These are phyloP conservation scores for Drosophila neutralis DNA, from an alignment of 2,888 invertebrate genomes.

Conservation along the genomic window DNA sequence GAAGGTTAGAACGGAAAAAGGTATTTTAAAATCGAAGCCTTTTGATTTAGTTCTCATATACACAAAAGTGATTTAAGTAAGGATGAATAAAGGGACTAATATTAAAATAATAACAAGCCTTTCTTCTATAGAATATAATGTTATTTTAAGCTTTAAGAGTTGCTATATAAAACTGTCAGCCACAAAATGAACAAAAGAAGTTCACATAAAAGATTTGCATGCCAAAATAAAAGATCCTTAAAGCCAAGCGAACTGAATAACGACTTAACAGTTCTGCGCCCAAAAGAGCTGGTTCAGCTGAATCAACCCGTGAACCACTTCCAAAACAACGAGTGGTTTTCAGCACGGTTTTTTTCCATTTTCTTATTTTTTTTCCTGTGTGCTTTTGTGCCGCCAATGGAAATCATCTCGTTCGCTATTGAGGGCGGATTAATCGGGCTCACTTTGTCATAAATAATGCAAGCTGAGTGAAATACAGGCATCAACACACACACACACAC, in stretches of 20 bases:
- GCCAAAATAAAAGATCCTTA: not conserved
- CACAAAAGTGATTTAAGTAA: not conserved
- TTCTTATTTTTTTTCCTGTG: not conserved
- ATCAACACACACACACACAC: conserved; percentile 26
- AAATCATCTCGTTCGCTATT: conserved; percentile 47
- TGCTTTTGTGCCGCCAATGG: conserved; percentile 15
- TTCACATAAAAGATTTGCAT: not conserved
- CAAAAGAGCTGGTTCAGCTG: conserved; percentile 32
- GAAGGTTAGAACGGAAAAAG: no score
- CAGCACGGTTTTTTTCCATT: not conserved
- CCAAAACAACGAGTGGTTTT: conserved; percentile 28
- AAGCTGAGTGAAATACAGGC: conserved; percentile 57
- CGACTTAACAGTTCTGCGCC: not conserved
- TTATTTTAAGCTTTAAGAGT: not conserved
- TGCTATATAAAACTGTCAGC: not conserved
- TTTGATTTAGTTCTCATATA: not conserved
- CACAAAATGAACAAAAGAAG: not conserved
- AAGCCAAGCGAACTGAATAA: not conserved
- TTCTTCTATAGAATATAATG: not conserved
- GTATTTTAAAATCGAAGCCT: no score
- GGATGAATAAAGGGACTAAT: not conserved
- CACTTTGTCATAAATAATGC: conserved; percentile 78
- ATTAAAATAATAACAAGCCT: not conserved
- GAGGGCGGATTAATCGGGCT: conserved; percentile 73
- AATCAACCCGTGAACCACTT: conserved; percentile 15